Evolutionary conservation across 2,888 invertebrate genomes (phyloP).

Genomic region (Drosophila stalkeri): DNA sequence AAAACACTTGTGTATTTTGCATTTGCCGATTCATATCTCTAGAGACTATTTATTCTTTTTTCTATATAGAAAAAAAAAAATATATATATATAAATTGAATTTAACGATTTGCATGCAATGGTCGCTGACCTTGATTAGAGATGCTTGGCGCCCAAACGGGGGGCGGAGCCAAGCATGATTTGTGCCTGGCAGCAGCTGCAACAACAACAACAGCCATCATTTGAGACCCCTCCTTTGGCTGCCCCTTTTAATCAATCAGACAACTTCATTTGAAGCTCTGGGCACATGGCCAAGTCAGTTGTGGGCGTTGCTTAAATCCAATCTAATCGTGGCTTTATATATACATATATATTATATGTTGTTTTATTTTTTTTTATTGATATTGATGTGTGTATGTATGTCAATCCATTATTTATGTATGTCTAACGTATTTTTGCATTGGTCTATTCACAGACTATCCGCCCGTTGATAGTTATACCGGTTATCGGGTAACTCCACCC

Average conservation of each 20-base stretch:
- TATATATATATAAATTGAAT: constrained; percentile 1
- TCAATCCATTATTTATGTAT: constrained; percentile 29
- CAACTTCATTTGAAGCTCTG: constrained; percentile 61
- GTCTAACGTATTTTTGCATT: constrained; percentile 42
- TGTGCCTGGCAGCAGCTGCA: constrained; percentile 45
- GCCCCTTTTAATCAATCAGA: constrained; percentile 1
- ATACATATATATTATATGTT: neutral
- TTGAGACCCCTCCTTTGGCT: constrained; percentile 5
- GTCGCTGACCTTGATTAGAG: constrained; percentile 53
- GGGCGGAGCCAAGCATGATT: constrained; percentile 76
- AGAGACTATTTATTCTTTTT: constrained; percentile 16
- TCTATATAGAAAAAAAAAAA: neutral
- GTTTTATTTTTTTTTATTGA: constrained; percentile 7
- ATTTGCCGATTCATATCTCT: constrained; percentile 32
- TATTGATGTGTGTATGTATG: constrained; percentile 25
- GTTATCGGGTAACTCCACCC: constrained; percentile 83
- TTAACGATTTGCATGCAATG: constrained; percentile 56
- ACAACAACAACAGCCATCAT: constrained; percentile 11
- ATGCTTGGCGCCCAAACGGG: constrained; percentile 24
- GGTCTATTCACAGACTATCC: constrained; percentile 70
- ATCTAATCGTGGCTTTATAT: constrained; percentile 52
- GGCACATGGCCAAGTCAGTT: constrained; percentile 67
- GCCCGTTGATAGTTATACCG: constrained; percentile 81
- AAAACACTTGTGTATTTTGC: constrained; percentile 35
- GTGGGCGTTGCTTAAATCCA: constrained; percentile 56